phyloP scores from a whole-genome alignment of 2,888 invertebrate species.

The Andrena camellia region DNA sequence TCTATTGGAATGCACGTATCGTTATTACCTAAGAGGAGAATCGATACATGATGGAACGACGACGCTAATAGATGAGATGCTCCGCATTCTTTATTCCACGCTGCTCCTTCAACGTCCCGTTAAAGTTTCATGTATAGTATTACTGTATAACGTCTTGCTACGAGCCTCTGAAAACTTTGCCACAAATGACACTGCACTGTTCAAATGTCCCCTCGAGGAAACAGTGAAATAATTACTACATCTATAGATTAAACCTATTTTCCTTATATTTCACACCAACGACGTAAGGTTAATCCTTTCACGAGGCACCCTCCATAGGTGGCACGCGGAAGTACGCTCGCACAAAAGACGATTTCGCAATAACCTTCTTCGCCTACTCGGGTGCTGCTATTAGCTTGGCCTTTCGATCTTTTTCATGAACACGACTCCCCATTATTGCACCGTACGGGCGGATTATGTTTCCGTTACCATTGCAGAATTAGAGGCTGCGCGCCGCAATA shows the following conservation, averaged over 20 bases:
- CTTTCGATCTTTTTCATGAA: slow-evolving; percentile 1
- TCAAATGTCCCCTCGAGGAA: neutral
- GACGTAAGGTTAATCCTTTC: neutral
- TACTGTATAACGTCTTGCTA: neutral
- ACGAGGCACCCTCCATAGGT: neutral
- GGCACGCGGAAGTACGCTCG: slow-evolving; percentile 1
- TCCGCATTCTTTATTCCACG: slow-evolving; percentile 42
- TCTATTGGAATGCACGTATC: neutral
- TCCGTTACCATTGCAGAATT: slow-evolving; percentile 29
- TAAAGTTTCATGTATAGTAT: slow-evolving; percentile 25
- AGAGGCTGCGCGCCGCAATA: slow-evolving; percentile 19
- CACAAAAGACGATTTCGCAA: slow-evolving; percentile 8
- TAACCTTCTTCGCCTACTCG: neutral
- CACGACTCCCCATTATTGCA: slow-evolving; percentile 3
- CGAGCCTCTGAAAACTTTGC: neutral
- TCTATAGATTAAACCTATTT: no score
- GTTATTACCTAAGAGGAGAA: slow-evolving; percentile 15
- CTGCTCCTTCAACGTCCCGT: slow-evolving; percentile 40
- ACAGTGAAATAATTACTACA: no score
- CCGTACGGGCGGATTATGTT: slow-evolving; percentile 14
- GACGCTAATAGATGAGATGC: slow-evolving; percentile 50
- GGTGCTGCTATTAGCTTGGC: neutral
- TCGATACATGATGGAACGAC: slow-evolving; percentile 48
- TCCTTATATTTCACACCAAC: neutral
- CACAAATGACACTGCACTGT: neutral